A percentile compares a stretch with the other conserved stretches of the same genome.
phyloP scores from a whole-genome alignment of 1,140 invertebrate genomes.

The Magallana angulata region DNA sequence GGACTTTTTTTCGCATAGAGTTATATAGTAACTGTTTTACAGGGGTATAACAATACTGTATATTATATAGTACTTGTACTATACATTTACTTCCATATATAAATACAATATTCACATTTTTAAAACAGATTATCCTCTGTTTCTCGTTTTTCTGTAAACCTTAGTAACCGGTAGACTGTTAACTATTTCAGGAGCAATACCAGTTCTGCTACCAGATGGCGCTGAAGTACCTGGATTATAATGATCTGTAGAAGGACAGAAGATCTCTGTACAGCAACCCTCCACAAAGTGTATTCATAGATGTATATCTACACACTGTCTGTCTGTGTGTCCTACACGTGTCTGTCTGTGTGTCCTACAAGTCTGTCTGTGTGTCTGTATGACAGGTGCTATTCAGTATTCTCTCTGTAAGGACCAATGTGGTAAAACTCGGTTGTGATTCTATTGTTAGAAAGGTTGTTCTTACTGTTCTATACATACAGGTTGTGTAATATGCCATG shows the following conservation, averaged over 20 bases:
- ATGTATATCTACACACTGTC: too few relatives aligned
- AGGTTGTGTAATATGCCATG: constrained; percentile 9
- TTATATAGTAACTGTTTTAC: too few relatives aligned
- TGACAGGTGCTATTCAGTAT: background rate
- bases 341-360: background rate
- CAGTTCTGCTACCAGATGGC: constrained; percentile 76
- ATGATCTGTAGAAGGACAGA: background rate
- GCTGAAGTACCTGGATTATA: constrained; percentile 52
- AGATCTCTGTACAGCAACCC: background rate
- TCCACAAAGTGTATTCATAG: too few relatives aligned
- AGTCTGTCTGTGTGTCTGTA: background rate
- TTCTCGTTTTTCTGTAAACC: too few relatives aligned
- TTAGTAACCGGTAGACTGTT: background rate
- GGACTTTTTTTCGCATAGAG: too few relatives aligned
- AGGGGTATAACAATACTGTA: too few relatives aligned
- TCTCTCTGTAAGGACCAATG: background rate
- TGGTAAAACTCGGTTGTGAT: background rate
- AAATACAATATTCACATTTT: too few relatives aligned
- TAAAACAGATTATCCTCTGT: too few relatives aligned
- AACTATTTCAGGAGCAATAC: constrained; percentile 75
- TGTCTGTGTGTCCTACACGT: too few relatives aligned
- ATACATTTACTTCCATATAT: too few relatives aligned
- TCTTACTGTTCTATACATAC: background rate
- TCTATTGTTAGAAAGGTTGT: background rate
- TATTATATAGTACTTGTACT: too few relatives aligned